Base-by-base conservation (phyloP, 2,113 vertebrate genomes). In the Todiramphus chloris region DNA sequence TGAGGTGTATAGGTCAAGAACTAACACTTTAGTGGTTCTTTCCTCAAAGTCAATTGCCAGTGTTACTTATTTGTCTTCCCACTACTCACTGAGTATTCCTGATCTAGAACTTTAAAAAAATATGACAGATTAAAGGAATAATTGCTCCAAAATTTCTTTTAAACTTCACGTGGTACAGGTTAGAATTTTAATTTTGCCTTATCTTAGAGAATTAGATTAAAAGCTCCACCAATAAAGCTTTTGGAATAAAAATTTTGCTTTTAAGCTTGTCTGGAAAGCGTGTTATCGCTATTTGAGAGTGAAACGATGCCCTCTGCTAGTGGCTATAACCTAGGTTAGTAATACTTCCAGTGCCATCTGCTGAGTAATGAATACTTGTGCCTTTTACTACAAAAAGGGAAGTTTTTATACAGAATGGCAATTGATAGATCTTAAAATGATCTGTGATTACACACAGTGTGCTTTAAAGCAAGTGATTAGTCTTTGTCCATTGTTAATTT, bases 401-500 rank as follows among this genome's bases (percentile, higher is more conserved):
- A 0, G 0, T 27, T 70, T 77, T 51, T 30, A 16, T 55, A 31
- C 7, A 53, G 20, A 13, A 11, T 1, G 5, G 41, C 16, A 2
- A 13, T 31, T 37, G 53, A 31, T 18, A 68, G 82, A 48, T 46
- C 19, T 39, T 68, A 27, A 28, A 33, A 55, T 30, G 7, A 30
- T 68, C 69, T 70, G 56, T 86, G 60, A 24, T 56, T 30, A 31
- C 24, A 9, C 21, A 31, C 16, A 16, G 9, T 37, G 9, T 59
- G 18, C 39, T 85, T 33, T n/a, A 44, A 58, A 74, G 31, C 43
- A 74, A 66, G 59, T 89, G 13, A 73, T 18, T 69, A 69, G 68
- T 39, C 56, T 74, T 89, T 86, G 31, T 69, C 17, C 20, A 21
- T n/a, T 41, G n/a, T 55, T 64, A 10, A 50, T 94, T 86, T 86